phyloP scores from a whole-genome alignment of 1,140 invertebrate species.

The Dufourea novaeangliae region DNA sequence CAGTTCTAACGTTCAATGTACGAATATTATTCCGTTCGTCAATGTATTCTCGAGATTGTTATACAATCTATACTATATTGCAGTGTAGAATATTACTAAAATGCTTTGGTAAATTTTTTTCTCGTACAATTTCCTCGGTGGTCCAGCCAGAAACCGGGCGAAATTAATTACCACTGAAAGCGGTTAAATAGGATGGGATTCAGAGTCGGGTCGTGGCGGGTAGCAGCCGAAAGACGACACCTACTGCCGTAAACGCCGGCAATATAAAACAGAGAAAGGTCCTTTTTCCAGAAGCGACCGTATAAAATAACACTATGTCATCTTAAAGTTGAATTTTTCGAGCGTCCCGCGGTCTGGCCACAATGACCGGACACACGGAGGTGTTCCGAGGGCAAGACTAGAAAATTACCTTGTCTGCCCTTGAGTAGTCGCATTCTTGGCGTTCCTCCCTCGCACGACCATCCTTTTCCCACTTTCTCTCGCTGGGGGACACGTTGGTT shows the following conservation, averaged over 20 bases:
- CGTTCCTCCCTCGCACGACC: constrained; percentile 19
- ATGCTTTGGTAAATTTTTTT: too few species aligned
- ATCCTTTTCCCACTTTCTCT: not conserved
- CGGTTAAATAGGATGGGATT: not conserved
- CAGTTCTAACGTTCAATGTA: too few species aligned
- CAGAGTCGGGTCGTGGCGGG: not conserved
- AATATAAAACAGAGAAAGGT: constrained; percentile 7
- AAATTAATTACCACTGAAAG: not conserved
- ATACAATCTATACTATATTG: too few species aligned
- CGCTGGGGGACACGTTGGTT: too few species aligned
- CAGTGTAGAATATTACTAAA: too few species aligned
- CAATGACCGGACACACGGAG: constrained; percentile 44
- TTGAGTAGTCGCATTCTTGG: constrained; percentile 55
- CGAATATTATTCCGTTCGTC: too few species aligned
- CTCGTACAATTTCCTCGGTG: too few species aligned
- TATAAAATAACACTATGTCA: constrained; percentile 69
- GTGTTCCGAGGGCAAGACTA: constrained; percentile 21
- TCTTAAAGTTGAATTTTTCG: constrained; percentile 47
- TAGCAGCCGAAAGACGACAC: constrained; percentile 3
- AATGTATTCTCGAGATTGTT: too few species aligned
- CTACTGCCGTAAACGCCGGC: constrained; percentile 10
- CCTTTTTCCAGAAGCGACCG: constrained; percentile 49
- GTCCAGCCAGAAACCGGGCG: too few species aligned
- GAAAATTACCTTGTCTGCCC: constrained; percentile 57
- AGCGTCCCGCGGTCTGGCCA: constrained; percentile 55